A percentile compares a stretch with the other conserved stretches of the same genome.
Conservation (phyloP, 2,888 invertebrate species). For the Amphiduros pacificus region DNA sequence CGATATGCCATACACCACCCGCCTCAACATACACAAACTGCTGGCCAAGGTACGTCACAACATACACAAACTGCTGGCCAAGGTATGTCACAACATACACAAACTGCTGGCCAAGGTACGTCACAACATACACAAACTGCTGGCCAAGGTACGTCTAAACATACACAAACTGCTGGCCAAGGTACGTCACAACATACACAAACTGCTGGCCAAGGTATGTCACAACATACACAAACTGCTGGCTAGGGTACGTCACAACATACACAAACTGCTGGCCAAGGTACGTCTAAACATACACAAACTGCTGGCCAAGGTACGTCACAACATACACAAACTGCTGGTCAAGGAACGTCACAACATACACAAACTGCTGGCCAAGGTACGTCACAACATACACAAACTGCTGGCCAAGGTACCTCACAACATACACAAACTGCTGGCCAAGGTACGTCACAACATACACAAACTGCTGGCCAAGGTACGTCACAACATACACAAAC, state of each 20-base stretch:
- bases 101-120: conserved; percentile 30
- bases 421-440: conserved; percentile 25
- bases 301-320: neutral
- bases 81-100: conserved; percentile 23
- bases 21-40: conserved; percentile 26
- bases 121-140: too few species aligned
- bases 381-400: conserved; percentile 22
- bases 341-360: too few species aligned
- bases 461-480: conserved; percentile 30
- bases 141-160: too few species aligned
- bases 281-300: too few species aligned
- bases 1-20: conserved; percentile 39
- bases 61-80: too few species aligned
- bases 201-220: conserved; percentile 32
- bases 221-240: too few species aligned
- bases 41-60: conserved; percentile 39
- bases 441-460: conserved; percentile 30
- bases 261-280: conserved; percentile 30
- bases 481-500: conserved; percentile 24
- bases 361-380: too few species aligned
- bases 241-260: too few species aligned
- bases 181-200: conserved; percentile 25
- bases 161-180: conserved; percentile 30
- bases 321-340: too few species aligned
- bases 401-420: conserved; percentile 32